phyloP scores from a whole-genome alignment of 64 coral and sea anemone genomes.

The Cladopsammia gracilis region DNA sequence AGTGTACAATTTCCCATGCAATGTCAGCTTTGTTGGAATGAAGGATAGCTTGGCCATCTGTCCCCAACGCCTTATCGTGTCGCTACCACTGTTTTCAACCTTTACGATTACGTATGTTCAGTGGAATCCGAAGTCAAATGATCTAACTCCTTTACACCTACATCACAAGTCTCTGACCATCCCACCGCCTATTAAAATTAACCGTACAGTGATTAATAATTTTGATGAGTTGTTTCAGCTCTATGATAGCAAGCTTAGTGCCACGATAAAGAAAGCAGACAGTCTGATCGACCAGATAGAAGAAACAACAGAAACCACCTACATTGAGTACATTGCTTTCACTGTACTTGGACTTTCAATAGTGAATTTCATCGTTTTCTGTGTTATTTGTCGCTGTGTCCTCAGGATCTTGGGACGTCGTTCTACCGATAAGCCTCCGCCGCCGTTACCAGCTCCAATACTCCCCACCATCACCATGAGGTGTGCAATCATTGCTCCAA shows the following conservation, averaged over 20 bases:
- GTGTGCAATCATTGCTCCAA: no score
- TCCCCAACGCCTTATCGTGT: slow-evolving; percentile 28
- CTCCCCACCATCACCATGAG: no score
- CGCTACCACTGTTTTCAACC: slow-evolving; percentile 27
- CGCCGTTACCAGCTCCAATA: no score
- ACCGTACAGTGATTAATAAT: neutral
- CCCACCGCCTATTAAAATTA: neutral
- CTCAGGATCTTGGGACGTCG: no score
- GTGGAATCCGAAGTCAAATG: neutral
- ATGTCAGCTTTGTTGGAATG: slow-evolving; percentile 32
- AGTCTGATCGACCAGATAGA: neutral
- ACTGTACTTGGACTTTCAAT: no score
- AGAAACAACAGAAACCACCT: neutral
- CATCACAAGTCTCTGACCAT: neutral
- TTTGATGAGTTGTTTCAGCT: neutral
- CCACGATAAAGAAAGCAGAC: neutral
- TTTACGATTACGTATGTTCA: neutral
- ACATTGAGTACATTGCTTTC: no score
- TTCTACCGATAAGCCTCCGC: no score
- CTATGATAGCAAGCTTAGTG: neutral
- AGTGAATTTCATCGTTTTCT: no score
- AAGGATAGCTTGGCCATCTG: neutral
- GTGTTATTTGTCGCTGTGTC: no score
- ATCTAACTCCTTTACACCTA: neutral
- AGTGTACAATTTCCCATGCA: slow-evolving; percentile 59